A percentile compares a stretch with the other conserved stretches of the same genome.
Conservation (phyloP, 2,888 invertebrate genomes). For the Eupeodes luniger region DNA sequence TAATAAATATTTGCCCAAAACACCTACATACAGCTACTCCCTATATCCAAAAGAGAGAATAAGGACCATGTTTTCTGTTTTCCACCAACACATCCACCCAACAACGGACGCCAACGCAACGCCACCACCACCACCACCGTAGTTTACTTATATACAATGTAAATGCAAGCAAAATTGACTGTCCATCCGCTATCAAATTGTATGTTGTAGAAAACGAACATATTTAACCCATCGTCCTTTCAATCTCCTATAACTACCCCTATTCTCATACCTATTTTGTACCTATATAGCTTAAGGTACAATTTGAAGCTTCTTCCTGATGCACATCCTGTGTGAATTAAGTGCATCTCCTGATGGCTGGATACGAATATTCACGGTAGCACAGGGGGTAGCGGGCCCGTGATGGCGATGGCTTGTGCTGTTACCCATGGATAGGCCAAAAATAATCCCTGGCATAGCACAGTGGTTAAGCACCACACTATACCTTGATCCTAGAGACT, state of each 20-base stretch:
- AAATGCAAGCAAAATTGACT: slow-evolving; percentile 59
- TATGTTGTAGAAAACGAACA: slow-evolving; percentile 21
- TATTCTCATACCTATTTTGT: not conserved
- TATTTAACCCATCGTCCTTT: not conserved
- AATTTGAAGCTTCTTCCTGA: slow-evolving; percentile 56
- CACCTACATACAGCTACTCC: slow-evolving; percentile 40
- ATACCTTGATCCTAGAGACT: not conserved
- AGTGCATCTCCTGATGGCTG: slow-evolving; percentile 58
- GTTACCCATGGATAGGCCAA: slow-evolving; percentile 54
- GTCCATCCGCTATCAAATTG: slow-evolving; percentile 37
- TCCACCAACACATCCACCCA: not conserved
- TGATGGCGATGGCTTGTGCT: not conserved
- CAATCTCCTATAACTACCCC: slow-evolving; percentile 1
- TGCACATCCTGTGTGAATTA: slow-evolving; percentile 57
- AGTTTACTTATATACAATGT: slow-evolving; percentile 10
- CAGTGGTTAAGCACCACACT: not conserved
- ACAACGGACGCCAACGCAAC: no score
- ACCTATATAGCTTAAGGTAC: slow-evolving; percentile 38
- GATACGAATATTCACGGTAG: not conserved
- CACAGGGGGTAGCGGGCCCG: not conserved
- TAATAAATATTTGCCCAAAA: slow-evolving; percentile 57
- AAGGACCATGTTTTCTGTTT: not conserved
- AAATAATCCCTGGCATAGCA: slow-evolving; percentile 56
- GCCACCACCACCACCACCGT: not conserved
- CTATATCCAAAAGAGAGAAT: slow-evolving; percentile 8